These are phyloP conservation scores for Heliocidaris erythrogramma DNA, from an alignment of 35 echinoderm and acorn worm genomes.

Conservation along the genomic window DNA sequence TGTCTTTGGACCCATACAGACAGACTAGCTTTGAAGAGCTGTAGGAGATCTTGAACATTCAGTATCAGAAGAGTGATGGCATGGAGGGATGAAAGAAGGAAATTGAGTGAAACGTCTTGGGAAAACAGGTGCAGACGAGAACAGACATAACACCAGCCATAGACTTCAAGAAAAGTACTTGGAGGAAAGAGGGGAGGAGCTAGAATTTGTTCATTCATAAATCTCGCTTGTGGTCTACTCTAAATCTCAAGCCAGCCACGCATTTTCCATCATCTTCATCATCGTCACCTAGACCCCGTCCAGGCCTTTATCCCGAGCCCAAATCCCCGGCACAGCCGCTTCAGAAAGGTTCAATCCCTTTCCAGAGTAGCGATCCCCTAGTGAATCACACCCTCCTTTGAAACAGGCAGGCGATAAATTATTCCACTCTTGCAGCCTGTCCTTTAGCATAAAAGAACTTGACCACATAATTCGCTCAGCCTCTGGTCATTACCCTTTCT, in stretches of 20 bases:
- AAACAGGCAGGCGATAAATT: slow-evolving; percentile 5
- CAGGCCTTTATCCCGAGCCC: background rate
- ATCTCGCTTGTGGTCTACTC: background rate
- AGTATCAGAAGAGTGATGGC: background rate
- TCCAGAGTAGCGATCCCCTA: background rate
- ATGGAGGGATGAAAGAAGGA: slow-evolving; percentile 18
- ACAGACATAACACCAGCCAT: background rate
- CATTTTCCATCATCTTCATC: background rate
- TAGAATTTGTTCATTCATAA: slow-evolving; percentile 36
- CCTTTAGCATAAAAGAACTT: background rate
- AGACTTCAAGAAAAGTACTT: background rate
- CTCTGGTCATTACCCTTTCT: background rate
- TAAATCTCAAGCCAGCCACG: background rate
- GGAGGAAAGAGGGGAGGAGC: background rate
- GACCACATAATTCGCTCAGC: background rate
- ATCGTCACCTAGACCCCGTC: background rate
- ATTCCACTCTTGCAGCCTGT: background rate
- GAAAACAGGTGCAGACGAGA: slow-evolving; percentile 27
- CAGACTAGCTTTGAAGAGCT: background rate
- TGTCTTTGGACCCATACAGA: background rate
- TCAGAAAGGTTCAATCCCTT: background rate
- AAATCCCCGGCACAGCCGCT: background rate
- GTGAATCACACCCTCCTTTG: background rate
- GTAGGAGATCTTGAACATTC: background rate
- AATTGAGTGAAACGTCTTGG: slow-evolving; percentile 29